Percentiles rank a stretch among this genome's conserved stretches.
phyloP scores from a whole-genome alignment of 2,888 invertebrate genomes.

The Erebia ligea region DNA sequence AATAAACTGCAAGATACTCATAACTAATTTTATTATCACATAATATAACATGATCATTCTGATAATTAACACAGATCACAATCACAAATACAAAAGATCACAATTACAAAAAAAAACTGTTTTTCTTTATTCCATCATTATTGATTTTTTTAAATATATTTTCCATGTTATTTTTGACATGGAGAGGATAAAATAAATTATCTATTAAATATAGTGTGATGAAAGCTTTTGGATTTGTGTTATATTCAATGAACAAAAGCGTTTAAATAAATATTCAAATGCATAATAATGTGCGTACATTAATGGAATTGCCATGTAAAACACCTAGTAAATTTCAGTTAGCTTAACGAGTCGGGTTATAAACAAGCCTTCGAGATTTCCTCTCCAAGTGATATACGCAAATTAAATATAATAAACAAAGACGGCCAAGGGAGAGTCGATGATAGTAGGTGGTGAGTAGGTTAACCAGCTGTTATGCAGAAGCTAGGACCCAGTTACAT shows the following conservation, averaged over 20 bases:
- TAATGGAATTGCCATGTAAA: constrained; percentile 45
- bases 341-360: constrained; percentile 40
- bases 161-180: too few species aligned
- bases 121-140: too few species aligned
- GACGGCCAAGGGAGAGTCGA: constrained; percentile 35
- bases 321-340: constrained; percentile 43
- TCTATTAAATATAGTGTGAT: not conserved
- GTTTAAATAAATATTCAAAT: constrained; percentile 32
- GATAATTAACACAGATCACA: too few species aligned
- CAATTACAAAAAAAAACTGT: too few species aligned
- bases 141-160: too few species aligned
- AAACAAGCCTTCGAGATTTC: constrained; percentile 41
- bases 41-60: too few species aligned
- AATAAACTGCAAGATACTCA: not conserved
- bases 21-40: not conserved
- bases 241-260: constrained; percentile 23
- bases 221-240: constrained; percentile 4
- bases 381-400: constrained; percentile 39
- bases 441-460: constrained; percentile 31
- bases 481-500: not conserved
- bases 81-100: too few species aligned
- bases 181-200: too few species aligned
- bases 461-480: not conserved
- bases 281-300: constrained; percentile 41
- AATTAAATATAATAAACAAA: constrained; percentile 42